Evolutionary conservation across 2,797 vertebrate genomes (phyloP).

Genomic region (Chaetodon trifasciatus): DNA sequence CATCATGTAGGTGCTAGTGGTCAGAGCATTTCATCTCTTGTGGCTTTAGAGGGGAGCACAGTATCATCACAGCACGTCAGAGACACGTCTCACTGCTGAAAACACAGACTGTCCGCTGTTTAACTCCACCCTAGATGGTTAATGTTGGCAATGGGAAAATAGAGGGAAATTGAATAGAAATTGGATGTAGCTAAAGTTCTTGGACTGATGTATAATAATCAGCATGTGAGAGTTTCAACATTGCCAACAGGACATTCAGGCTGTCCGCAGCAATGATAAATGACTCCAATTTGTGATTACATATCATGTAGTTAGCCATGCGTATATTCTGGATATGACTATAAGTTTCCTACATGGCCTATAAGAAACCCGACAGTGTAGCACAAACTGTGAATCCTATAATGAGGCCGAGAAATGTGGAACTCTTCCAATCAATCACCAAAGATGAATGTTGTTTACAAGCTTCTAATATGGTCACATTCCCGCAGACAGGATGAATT

Average conservation of each 20-base stretch:
- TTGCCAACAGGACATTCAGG: neutral
- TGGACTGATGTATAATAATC: neutral
- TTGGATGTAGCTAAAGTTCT: neutral
- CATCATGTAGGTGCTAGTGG: neutral
- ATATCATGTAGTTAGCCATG: neutral
- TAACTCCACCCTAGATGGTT: neutral
- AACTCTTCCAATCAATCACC: neutral
- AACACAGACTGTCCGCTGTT: neutral
- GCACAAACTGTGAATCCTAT: neutral
- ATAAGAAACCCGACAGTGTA: neutral
- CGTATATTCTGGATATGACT: neutral
- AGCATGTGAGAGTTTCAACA: neutral
- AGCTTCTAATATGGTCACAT: neutral
- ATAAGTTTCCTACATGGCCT: neutral
- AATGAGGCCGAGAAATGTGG: neutral
- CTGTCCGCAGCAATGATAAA: neutral
- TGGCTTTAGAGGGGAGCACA: slow-evolving; percentile 32
- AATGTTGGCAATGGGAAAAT: neutral
- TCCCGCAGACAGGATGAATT: neutral
- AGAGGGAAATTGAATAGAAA: neutral
- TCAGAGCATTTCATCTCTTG: slow-evolving; percentile 21
- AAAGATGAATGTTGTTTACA: neutral
- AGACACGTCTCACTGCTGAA: neutral
- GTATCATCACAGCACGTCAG: slow-evolving; percentile 27
- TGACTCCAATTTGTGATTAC: neutral